A percentile compares a stretch with the other conserved stretches of the same genome.
These are phyloP conservation scores for Bicyclus anynana DNA, from an alignment of 1,140 invertebrate species.

Conservation along the genomic window DNA sequence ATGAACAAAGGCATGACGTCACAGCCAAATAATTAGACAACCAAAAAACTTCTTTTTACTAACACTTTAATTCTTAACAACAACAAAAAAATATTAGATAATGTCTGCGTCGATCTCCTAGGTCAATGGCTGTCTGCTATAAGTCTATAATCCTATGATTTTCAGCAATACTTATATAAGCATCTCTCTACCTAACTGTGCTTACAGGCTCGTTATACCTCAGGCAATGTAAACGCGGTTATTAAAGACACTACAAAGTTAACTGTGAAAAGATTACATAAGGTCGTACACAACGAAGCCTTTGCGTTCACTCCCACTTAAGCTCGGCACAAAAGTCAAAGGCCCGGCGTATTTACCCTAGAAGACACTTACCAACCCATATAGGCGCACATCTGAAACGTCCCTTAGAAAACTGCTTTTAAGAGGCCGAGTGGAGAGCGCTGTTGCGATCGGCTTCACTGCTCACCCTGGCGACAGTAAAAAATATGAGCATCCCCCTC, in stretches of 20 bases:
- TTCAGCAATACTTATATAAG: no score
- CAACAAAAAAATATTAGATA: no score
- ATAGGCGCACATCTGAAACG: constrained; percentile 46
- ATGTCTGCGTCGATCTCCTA: no score
- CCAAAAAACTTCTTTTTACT: no score
- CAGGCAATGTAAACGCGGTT: not conserved
- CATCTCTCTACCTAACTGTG: no score
- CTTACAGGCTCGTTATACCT: not conserved
- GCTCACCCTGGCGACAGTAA: constrained; percentile 76
- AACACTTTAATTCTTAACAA: no score
- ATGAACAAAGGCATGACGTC: no score
- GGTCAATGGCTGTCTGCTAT: no score
- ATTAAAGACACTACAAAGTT: not conserved
- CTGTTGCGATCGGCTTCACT: constrained; percentile 72
- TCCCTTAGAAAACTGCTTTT: constrained; percentile 62
- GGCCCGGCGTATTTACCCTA: constrained; percentile 6
- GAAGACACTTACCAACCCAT: constrained; percentile 49
- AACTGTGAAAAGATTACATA: not conserved
- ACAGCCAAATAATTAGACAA: no score
- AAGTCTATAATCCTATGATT: no score
- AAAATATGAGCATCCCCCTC: constrained; percentile 73
- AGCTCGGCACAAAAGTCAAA: constrained; percentile 12
- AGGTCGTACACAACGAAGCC: not conserved
- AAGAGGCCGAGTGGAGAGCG: constrained; percentile 72
- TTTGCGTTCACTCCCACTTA: not conserved